phyloP scores from a whole-genome alignment of 2,888 invertebrate genomes.

The Rhyacophila evoluta region DNA sequence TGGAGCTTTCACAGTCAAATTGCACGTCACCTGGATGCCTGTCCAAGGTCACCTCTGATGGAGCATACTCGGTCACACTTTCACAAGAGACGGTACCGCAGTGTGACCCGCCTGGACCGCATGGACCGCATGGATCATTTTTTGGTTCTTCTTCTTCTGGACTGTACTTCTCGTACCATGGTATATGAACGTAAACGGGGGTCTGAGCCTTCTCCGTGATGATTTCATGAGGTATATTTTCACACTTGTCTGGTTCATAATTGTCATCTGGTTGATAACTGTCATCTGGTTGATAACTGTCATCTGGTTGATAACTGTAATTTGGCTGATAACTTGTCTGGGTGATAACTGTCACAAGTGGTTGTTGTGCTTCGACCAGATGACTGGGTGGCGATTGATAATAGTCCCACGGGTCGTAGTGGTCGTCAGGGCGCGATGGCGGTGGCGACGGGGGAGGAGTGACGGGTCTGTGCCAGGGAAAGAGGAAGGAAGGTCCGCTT shows the following conservation, averaged over 20 bases:
- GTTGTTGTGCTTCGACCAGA: slow-evolving; percentile 55
- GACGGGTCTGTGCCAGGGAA: slow-evolving; percentile 67
- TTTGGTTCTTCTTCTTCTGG: slow-evolving; percentile 38
- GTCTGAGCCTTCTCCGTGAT: background rate
- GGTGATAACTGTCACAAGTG: slow-evolving; percentile 53
- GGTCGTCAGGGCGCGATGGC: slow-evolving; percentile 62
- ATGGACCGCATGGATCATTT: slow-evolving; percentile 25
- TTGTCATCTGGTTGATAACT: slow-evolving; percentile 51
- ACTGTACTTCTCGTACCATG: slow-evolving; percentile 51
- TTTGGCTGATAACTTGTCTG: no score
- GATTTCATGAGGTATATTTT: background rate
- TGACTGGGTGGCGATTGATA: slow-evolving; percentile 60
- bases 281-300: slow-evolving; percentile 53
- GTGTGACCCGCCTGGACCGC: slow-evolving; percentile 44
- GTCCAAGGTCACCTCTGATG: background rate
- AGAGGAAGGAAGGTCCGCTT: slow-evolving; percentile 61
- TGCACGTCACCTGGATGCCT: background rate
- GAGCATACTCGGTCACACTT: background rate
- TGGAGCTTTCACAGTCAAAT: background rate
- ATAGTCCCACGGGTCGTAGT: slow-evolving; percentile 81
- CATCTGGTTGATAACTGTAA: slow-evolving; percentile 52
- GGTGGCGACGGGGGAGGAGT: slow-evolving; percentile 57
- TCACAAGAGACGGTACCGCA: slow-evolving; percentile 37
- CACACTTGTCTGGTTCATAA: slow-evolving; percentile 37
- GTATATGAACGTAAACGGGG: background rate